Percentiles rank a stretch among this genome's conserved stretches.
phyloP scores from a whole-genome alignment of 2,113 vertebrate genomes.

The Austrofundulus limnaeus region DNA sequence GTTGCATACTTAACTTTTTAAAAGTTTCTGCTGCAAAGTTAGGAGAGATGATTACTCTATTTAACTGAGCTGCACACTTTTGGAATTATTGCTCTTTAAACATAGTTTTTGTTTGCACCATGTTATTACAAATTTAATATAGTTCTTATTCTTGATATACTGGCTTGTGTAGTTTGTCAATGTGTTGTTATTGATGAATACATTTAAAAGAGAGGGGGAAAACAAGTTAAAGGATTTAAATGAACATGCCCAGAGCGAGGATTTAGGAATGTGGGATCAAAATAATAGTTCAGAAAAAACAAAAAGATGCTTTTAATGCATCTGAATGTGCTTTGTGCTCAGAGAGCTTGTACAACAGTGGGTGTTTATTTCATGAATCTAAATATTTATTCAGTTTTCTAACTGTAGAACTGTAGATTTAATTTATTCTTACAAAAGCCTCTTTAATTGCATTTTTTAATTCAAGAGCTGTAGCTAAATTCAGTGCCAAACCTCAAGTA shows the following conservation, averaged over 20 bases:
- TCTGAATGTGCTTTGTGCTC: not conserved
- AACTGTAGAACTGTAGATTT: conserved; percentile 14
- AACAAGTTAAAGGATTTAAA: conserved; percentile 55
- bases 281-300: conserved; percentile 22
- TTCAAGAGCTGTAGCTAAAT: conserved; percentile 7
- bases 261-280: conserved; percentile 31
- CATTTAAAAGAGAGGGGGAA: conserved; percentile 34
- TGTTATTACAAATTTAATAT: too few relatives aligned
- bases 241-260: conserved; percentile 33
- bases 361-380: too few relatives aligned
- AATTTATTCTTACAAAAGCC: not conserved
- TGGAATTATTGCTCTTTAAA: too few relatives aligned
- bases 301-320: not conserved
- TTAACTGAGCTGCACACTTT: too few relatives aligned
- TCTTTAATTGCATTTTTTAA: not conserved
- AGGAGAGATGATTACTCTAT: too few relatives aligned
- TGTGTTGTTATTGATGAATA: conserved; percentile 40
- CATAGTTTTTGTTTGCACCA: too few relatives aligned
- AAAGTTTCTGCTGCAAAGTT: too few relatives aligned
- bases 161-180: conserved; percentile 15
- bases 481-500: not conserved
- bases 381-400: not conserved
- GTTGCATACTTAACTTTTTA: not conserved
- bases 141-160: conserved; percentile 1
- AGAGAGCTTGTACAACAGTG: too few relatives aligned